These are phyloP conservation scores for Tetramorium alpestre DNA, from an alignment of 1,140 invertebrate genomes.

Conservation along the genomic window DNA sequence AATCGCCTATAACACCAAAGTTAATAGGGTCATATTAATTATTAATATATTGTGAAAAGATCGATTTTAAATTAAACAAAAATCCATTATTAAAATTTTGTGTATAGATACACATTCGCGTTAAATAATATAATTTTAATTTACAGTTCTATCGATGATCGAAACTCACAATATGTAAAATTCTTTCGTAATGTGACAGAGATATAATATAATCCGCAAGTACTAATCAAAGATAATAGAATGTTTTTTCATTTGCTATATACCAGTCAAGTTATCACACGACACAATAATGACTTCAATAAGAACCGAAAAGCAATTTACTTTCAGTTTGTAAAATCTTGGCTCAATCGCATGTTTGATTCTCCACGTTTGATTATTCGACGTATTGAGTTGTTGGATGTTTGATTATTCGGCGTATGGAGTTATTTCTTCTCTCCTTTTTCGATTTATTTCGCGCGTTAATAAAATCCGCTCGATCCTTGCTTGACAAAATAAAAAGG, in stretches of 20 bases:
- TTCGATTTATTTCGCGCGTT: background rate
- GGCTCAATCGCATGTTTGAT: slow-evolving; percentile 77
- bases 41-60: background rate
- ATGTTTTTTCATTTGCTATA: slow-evolving; percentile 28
- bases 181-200: slow-evolving; percentile 1
- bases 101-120: background rate
- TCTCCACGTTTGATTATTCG: slow-evolving; percentile 36
- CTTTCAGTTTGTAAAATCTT: slow-evolving; percentile 80
- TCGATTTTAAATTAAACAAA: background rate
- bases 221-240: background rate
- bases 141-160: background rate
- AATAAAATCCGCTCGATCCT: background rate
- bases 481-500: background rate
- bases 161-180: background rate
- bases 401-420: slow-evolving; percentile 21
- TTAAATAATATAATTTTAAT: background rate
- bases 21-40: background rate
- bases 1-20: background rate
- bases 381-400: background rate
- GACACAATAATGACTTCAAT: slow-evolving; percentile 73
- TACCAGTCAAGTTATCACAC: slow-evolving; percentile 42
- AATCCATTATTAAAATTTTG: background rate
- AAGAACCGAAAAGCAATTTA: slow-evolving; percentile 50
- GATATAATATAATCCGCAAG: slow-evolving; percentile 49
- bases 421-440: background rate